phyloP scores from a whole-genome alignment of 1,140 invertebrate species.

The Pseudobourletiella spinata region DNA sequence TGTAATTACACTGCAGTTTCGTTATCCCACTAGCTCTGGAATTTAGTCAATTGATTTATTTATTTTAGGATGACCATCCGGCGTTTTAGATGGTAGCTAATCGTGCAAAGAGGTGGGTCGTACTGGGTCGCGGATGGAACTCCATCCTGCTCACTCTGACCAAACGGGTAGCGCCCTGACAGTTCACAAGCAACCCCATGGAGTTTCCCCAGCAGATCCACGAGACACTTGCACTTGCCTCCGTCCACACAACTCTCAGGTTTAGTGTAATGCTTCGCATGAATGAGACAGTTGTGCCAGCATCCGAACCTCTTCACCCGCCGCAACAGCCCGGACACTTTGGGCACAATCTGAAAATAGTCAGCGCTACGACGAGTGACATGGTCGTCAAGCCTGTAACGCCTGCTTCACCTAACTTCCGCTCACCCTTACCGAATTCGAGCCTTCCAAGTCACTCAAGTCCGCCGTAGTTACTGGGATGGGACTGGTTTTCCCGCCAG shows the following conservation, averaged over 20 bases:
- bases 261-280: neutral
- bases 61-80: no score
- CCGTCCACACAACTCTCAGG: neutral
- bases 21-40: neutral
- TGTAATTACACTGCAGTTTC: constrained; percentile 1
- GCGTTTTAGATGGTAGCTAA: no score
- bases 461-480: no score
- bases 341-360: neutral
- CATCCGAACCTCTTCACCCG: neutral
- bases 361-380: neutral
- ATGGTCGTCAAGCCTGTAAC: neutral
- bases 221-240: neutral
- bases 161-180: neutral
- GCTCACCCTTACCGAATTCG: neutral
- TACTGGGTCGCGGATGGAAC: no score
- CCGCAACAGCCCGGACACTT: neutral
- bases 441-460: no score
- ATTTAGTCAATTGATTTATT: neutral
- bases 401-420: neutral
- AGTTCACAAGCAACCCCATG: neutral
- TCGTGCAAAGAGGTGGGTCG: no score
- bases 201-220: neutral
- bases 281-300: neutral
- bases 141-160: no score
- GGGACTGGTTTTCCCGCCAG: no score